phyloP scores from a whole-genome alignment of 2,888 invertebrate genomes.

The Oligia latruncula region DNA sequence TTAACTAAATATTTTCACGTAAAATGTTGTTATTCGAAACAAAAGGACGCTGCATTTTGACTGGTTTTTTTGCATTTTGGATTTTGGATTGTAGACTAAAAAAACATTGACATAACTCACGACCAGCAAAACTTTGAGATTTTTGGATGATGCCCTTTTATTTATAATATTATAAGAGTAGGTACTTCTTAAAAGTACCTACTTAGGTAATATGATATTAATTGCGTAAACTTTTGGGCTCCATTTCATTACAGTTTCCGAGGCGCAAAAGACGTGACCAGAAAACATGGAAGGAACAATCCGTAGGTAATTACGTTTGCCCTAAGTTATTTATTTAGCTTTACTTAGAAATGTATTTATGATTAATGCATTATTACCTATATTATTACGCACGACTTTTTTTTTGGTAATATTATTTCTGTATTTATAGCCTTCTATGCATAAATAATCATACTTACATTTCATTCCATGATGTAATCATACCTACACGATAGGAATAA shows the following conservation, averaged over 20 bases:
- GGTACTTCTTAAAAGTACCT: conserved; percentile 16
- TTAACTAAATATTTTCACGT: conserved; percentile 34
- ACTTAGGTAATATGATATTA: conserved; percentile 61
- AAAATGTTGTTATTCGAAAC: conserved; percentile 41
- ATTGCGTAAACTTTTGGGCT: conserved; percentile 69
- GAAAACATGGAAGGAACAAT: conserved; percentile 67
- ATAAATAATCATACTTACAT: not conserved
- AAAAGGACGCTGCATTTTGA: not conserved
- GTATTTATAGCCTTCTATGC: no score
- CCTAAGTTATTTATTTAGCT: conserved; percentile 38
- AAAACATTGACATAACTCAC: not conserved
- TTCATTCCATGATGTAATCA: not conserved
- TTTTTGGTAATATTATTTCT: not conserved
- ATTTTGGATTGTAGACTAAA: conserved; percentile 12
- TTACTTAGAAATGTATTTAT: conserved; percentile 24
- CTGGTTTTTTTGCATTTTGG: not conserved
- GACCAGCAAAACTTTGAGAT: not conserved
- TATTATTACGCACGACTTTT: not conserved
- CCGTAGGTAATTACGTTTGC: conserved; percentile 55
- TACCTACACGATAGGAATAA: not conserved
- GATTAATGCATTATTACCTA: conserved; percentile 14
- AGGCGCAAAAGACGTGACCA: conserved; percentile 69
- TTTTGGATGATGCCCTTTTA: not conserved
- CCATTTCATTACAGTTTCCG: conserved; percentile 66
- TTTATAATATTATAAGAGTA: conserved; percentile 10